Conservation (phyloP, 2,797 vertebrate species). For the Aselliscus stoliczkanus region DNA sequence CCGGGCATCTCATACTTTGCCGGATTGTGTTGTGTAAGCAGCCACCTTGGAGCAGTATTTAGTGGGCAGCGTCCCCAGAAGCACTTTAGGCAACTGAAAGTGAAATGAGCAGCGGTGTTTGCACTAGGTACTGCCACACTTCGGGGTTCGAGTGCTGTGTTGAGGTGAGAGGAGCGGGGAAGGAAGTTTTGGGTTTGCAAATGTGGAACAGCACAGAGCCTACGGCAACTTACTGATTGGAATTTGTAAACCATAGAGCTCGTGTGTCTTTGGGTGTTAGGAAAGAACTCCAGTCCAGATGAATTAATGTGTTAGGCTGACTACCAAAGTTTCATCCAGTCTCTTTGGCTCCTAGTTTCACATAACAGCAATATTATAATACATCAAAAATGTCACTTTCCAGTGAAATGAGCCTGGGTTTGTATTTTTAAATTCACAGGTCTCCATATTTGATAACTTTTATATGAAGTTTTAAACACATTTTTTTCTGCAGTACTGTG, state of each 20-base stretch:
- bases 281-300: slow-evolving; percentile 62
- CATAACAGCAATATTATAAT: slow-evolving; percentile 83
- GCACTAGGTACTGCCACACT: neutral
- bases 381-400: slow-evolving; percentile 74
- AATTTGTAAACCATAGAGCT: neutral
- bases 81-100: slow-evolving; percentile 70
- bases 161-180: slow-evolving; percentile 29
- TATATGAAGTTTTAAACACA: slow-evolving; percentile 79
- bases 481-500: slow-evolving; percentile 72
- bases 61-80: slow-evolving; percentile 66
- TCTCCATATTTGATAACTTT: slow-evolving; percentile 83
- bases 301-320: slow-evolving; percentile 74
- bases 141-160: slow-evolving; percentile 20
- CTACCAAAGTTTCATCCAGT: slow-evolving; percentile 80
- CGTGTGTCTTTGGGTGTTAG: slow-evolving; percentile 33
- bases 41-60: slow-evolving; percentile 42
- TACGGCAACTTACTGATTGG: neutral
- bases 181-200: slow-evolving; percentile 42
- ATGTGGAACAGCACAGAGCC: slow-evolving; percentile 37
- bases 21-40: slow-evolving; percentile 24
- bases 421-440: slow-evolving; percentile 80
- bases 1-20: neutral
- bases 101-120: slow-evolving; percentile 62
- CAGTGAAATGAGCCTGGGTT: slow-evolving; percentile 72
- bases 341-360: slow-evolving; percentile 77